phyloP scores from a whole-genome alignment of 2,113 vertebrate species.

The Loxodonta africana region DNA sequence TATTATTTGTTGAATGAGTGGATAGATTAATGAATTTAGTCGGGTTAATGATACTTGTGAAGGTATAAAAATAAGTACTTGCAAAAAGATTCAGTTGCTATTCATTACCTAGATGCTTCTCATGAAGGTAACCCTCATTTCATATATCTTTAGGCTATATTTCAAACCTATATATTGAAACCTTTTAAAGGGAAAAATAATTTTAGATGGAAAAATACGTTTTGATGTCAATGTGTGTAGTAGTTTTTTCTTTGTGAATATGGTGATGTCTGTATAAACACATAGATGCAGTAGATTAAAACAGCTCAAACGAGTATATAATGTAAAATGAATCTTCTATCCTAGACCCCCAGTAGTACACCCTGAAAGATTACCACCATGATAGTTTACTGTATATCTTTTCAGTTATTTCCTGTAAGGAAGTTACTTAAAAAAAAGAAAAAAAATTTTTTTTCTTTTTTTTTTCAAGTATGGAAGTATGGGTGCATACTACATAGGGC shows the following conservation, averaged over 20 bases:
- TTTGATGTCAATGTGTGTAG: background rate
- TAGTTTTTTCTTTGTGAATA: background rate
- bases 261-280: background rate
- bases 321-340: background rate
- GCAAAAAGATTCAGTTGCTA: background rate
- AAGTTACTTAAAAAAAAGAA: too few species aligned
- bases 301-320: background rate
- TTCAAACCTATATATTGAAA: background rate
- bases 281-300: background rate
- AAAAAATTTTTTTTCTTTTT: too few species aligned
- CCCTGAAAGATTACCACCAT: background rate
- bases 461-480: background rate
- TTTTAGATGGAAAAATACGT: background rate
- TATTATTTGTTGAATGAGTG: background rate
- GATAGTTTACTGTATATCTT: background rate
- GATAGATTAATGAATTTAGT: background rate
- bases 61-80: background rate
- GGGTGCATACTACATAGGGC: background rate
- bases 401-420: background rate
- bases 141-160: background rate
- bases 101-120: background rate
- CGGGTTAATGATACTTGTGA: slow-evolving; percentile 37
- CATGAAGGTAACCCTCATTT: background rate
- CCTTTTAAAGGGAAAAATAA: background rate
- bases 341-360: background rate